A percentile compares a stretch with the other conserved stretches of the same genome.
These are phyloP conservation scores for Cichladusa arquata DNA, from an alignment of 2,113 vertebrate genomes.

Conservation along the genomic window DNA sequence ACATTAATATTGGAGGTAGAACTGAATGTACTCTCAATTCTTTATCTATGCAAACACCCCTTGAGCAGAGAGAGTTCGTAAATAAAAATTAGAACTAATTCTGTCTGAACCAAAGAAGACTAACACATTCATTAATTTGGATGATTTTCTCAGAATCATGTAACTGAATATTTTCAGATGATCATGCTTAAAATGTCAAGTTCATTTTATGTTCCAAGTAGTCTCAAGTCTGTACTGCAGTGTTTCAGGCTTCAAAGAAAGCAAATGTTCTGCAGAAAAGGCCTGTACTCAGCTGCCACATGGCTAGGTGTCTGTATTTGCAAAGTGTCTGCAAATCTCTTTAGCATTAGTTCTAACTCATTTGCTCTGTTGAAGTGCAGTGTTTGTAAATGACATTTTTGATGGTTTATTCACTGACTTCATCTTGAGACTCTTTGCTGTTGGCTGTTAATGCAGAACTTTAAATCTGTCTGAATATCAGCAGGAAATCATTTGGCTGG, in stretches of 20 bases:
- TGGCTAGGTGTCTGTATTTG: slow-evolving; percentile 2
- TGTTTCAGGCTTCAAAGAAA: background rate
- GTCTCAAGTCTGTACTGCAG: background rate
- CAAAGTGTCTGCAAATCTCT: background rate
- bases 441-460: background rate
- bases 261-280: background rate
- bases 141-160: background rate
- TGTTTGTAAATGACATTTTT: slow-evolving; percentile 21
- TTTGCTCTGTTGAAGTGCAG: background rate
- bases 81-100: background rate
- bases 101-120: background rate
- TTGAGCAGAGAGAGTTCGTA: background rate
- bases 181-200: background rate
- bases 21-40: background rate
- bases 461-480: background rate
- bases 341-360: background rate
- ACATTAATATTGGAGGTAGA: background rate
- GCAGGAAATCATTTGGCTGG: slow-evolving; percentile 10
- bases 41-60: background rate
- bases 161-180: background rate
- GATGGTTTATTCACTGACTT: background rate
- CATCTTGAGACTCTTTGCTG: background rate
- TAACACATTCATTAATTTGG: background rate
- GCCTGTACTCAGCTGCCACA: background rate
- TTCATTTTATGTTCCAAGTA: background rate